Percentiles rank a stretch among this genome's conserved stretches.
Conservation (phyloP, 2,888 invertebrate genomes). For the Quadroppia sp. region DNA sequence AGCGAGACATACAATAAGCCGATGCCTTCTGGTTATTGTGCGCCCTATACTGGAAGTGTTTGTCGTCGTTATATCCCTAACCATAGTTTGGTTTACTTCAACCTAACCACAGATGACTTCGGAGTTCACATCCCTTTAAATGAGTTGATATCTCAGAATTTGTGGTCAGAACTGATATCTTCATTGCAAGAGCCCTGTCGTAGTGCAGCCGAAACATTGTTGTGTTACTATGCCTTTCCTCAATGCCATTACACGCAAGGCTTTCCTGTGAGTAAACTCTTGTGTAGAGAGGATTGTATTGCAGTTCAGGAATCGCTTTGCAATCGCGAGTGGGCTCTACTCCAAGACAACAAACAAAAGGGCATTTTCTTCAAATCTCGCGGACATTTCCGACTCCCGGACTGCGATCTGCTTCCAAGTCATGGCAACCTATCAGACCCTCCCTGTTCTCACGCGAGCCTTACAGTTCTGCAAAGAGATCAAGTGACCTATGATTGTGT, state of each 20-base stretch:
- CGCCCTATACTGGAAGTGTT: slow-evolving; percentile 77
- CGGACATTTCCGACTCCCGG: slow-evolving; percentile 81
- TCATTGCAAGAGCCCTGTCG: slow-evolving; percentile 76
- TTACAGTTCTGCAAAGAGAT: slow-evolving; percentile 73
- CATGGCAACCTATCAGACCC: slow-evolving; percentile 59
- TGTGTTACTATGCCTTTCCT: slow-evolving; percentile 89
- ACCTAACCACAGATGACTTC: slow-evolving; percentile 59
- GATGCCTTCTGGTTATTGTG: slow-evolving; percentile 65
- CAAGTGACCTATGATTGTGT: slow-evolving; percentile 82
- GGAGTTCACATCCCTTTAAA: slow-evolving; percentile 69
- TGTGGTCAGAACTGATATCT: slow-evolving; percentile 81
- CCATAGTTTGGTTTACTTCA: slow-evolving; percentile 66
- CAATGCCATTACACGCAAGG: slow-evolving; percentile 63
- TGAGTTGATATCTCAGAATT: slow-evolving; percentile 73
- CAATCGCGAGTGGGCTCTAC: slow-evolving; percentile 84
- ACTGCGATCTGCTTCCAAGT: slow-evolving; percentile 71
- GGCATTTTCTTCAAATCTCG: slow-evolving; percentile 72
- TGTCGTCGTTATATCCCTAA: slow-evolving; percentile 56
- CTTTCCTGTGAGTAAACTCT: slow-evolving; percentile 65
- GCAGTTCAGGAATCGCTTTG: slow-evolving; percentile 86
- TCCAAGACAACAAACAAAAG: slow-evolving; percentile 76
- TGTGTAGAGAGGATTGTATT: slow-evolving; percentile 88
- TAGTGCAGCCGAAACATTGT: slow-evolving; percentile 78
- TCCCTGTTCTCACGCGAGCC: slow-evolving; percentile 74
- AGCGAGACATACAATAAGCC: not conserved